These are phyloP conservation scores for Enteromius viviparus DNA, from an alignment of 2,797 vertebrate species.

Conservation along the genomic window DNA sequence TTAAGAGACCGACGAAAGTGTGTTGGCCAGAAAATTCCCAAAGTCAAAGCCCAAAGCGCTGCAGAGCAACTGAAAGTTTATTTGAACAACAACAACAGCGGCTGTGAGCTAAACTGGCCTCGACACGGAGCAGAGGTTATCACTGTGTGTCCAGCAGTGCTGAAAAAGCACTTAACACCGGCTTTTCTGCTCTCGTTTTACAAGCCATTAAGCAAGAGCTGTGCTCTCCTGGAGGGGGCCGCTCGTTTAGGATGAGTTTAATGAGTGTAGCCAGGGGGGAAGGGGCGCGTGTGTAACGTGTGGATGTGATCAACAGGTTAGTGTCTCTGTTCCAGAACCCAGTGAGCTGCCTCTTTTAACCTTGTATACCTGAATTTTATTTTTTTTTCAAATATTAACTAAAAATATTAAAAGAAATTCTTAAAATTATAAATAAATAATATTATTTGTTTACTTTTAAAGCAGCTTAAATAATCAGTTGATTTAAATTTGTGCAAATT, in stretches of 20 bases:
- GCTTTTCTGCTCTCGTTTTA: not conserved
- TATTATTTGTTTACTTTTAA: too few species aligned
- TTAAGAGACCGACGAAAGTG: slow-evolving; percentile 25
- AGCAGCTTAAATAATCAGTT: not conserved
- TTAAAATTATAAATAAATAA: too few species aligned
- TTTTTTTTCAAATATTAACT: too few species aligned
- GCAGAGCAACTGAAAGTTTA: slow-evolving; percentile 8
- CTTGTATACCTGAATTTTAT: not conserved
- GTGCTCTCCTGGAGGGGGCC: not conserved
- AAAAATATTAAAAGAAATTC: too few species aligned
- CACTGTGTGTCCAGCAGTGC: not conserved
- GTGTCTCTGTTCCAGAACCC: not conserved
- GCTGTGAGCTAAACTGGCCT: not conserved
- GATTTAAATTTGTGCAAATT: not conserved
- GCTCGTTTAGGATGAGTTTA: slow-evolving; percentile 24
- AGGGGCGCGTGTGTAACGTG: not conserved
- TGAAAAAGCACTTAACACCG: not conserved
- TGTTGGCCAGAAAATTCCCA: slow-evolving; percentile 29
- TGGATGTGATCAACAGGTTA: slow-evolving; percentile 17
- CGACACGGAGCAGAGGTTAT: not conserved
- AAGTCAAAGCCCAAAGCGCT: slow-evolving; percentile 23
- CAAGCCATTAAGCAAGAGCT: slow-evolving; percentile 30
- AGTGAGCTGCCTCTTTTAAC: not conserved
- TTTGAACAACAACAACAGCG: not conserved
- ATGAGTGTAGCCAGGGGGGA: not conserved